phyloP scores from a whole-genome alignment of 2,113 vertebrate species.

The Nettapus auritus region DNA sequence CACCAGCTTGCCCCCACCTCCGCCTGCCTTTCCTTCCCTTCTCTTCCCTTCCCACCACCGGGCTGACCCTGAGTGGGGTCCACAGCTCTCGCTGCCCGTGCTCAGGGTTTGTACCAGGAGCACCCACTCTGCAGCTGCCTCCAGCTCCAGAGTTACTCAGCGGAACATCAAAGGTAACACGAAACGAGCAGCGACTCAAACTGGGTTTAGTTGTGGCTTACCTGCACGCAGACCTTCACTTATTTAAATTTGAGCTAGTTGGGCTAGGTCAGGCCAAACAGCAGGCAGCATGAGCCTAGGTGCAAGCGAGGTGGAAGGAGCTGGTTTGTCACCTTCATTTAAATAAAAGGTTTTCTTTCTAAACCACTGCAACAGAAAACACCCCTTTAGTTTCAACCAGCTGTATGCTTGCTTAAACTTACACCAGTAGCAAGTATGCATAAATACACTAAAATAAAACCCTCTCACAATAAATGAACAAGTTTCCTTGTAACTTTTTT shows the following conservation, averaged over 20 bases:
- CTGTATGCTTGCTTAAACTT: neutral
- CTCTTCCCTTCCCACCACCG: accelerated
- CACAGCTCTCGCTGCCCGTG: neutral
- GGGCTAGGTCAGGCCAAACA: neutral
- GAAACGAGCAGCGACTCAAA: neutral
- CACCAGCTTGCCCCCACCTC: accelerated
- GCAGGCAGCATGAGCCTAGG: neutral
- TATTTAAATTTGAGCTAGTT: neutral
- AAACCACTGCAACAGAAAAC: neutral
- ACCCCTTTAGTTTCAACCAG: neutral
- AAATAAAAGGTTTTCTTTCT: neutral
- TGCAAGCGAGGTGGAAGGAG: neutral
- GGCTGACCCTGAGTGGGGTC: neutral
- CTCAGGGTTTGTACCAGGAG: neutral
- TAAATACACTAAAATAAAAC: neutral
- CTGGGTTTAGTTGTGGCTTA: neutral
- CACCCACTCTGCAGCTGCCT: neutral
- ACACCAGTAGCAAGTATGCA: neutral
- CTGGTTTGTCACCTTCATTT: neutral
- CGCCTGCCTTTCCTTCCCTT: no score
- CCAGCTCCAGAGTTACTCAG: neutral
- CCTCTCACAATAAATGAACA: neutral
- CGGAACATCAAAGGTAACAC: neutral
- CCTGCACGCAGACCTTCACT: neutral
- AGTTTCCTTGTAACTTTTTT: neutral